Conservation (phyloP, 2,113 vertebrate species). For the Anoura caudifer region DNA sequence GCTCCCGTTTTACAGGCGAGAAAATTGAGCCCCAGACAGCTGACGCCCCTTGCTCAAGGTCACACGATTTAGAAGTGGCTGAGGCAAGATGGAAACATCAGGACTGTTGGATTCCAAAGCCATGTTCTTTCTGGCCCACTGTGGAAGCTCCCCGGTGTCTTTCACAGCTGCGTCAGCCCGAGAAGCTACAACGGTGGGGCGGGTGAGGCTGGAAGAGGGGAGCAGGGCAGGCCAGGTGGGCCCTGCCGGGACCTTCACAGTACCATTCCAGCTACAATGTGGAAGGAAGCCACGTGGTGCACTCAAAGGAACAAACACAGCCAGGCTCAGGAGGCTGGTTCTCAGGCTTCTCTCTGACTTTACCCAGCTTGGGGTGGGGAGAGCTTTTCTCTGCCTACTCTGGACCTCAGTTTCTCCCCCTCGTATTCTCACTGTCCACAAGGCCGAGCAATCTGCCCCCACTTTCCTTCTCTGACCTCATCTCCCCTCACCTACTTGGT, state of each 20-base stretch:
- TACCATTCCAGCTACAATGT: not conserved
- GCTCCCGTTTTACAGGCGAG: not conserved
- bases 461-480: not conserved
- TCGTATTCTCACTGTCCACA: not conserved
- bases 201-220: not conserved
- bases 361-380: not conserved
- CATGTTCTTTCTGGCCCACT: not conserved
- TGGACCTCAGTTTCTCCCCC: not conserved
- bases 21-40: not conserved
- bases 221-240: not conserved
- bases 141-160: not conserved
- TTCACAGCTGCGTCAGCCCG: not conserved
- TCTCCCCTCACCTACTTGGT: not conserved
- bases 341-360: not conserved
- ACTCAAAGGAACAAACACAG: not conserved
- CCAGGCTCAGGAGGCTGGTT: not conserved
- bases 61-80: not conserved
- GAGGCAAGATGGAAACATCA: not conserved
- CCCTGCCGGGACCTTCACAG: not conserved
- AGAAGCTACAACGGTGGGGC: not conserved
- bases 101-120: not conserved
- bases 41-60: not conserved
- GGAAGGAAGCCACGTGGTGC: not conserved
- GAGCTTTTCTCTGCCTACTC: not conserved
- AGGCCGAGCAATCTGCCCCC: not conserved